These are phyloP conservation scores for Tichodroma muraria DNA, from an alignment of 2,113 vertebrate genomes.

Conservation along the genomic window DNA sequence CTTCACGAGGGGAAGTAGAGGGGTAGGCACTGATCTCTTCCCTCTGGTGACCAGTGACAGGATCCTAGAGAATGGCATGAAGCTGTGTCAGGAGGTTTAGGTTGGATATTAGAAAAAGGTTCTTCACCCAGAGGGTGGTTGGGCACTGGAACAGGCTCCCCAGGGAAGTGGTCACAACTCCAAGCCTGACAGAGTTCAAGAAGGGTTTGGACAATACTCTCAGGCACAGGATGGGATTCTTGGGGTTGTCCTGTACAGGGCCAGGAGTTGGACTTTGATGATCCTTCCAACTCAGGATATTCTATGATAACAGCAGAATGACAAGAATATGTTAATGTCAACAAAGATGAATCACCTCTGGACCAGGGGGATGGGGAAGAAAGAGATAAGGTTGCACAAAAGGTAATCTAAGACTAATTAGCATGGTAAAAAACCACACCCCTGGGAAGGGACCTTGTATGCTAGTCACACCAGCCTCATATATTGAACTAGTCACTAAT, in stretches of 20 bases:
- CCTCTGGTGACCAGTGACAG: neutral
- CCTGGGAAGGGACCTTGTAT: neutral
- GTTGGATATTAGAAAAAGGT: neutral
- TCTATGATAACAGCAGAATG: neutral
- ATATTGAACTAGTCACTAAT: neutral
- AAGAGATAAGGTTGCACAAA: neutral
- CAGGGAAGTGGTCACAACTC: neutral
- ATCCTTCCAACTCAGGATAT: neutral
- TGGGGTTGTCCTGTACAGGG: neutral
- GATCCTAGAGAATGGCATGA: neutral
- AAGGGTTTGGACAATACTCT: neutral
- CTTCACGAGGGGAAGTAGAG: neutral
- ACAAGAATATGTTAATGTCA: neutral
- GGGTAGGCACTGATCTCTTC: neutral
- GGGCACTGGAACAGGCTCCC: neutral
- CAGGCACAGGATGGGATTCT: neutral
- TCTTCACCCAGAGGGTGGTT: neutral
- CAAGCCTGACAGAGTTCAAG: neutral
- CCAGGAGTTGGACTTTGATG: neutral
- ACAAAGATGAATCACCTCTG: neutral
- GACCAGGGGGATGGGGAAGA: neutral
- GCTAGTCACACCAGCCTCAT: neutral
- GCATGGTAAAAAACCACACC: neutral
- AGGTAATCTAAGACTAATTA: neutral
- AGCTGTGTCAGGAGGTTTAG: neutral